These are phyloP conservation scores for Cenopis cana DNA, from an alignment of 2,888 invertebrate species.

Conservation along the genomic window DNA sequence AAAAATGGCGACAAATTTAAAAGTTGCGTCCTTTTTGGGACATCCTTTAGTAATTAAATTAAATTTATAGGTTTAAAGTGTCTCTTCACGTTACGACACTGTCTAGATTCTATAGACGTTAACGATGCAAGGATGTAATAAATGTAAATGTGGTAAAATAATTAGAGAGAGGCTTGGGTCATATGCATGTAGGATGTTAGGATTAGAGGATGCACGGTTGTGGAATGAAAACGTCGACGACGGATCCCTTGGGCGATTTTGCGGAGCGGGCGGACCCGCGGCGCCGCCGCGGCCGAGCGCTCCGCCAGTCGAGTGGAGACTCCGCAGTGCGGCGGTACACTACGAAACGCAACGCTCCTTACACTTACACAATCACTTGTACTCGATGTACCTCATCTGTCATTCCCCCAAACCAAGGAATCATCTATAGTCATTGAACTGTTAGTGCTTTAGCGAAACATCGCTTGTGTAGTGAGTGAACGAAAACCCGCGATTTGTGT, in stretches of 20 bases:
- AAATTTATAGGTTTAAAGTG: too few relatives aligned
- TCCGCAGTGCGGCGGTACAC: constrained; percentile 78
- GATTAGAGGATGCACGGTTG: constrained; percentile 47
- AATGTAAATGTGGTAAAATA: constrained; percentile 8
- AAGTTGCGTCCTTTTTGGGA: too few relatives aligned
- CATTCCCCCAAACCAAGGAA: constrained; percentile 42
- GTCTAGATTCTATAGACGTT: not conserved
- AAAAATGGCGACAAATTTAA: too few relatives aligned
- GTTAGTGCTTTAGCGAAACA: constrained; percentile 54
- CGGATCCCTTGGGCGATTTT: constrained; percentile 54
- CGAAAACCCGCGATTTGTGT: constrained; percentile 59
- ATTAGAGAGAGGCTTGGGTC: too few relatives aligned
- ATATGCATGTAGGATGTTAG: constrained; percentile 20
- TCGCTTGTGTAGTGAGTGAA: constrained; percentile 44
- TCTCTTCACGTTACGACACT: too few relatives aligned
- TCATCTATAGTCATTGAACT: constrained; percentile 45
- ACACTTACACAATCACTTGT: constrained; percentile 46
- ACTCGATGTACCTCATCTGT: constrained; percentile 51
- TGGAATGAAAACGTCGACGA: constrained; percentile 52
- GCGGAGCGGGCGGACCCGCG: constrained; percentile 47
- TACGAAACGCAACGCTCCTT: constrained; percentile 51
- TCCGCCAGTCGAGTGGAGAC: constrained; percentile 69
- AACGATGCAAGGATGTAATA: not conserved
- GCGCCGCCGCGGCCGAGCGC: constrained; percentile 49
- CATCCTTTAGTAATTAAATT: too few relatives aligned